Evolutionary conservation across 2,113 vertebrate genomes (phyloP).

Genomic region (Neogale vison): DNA sequence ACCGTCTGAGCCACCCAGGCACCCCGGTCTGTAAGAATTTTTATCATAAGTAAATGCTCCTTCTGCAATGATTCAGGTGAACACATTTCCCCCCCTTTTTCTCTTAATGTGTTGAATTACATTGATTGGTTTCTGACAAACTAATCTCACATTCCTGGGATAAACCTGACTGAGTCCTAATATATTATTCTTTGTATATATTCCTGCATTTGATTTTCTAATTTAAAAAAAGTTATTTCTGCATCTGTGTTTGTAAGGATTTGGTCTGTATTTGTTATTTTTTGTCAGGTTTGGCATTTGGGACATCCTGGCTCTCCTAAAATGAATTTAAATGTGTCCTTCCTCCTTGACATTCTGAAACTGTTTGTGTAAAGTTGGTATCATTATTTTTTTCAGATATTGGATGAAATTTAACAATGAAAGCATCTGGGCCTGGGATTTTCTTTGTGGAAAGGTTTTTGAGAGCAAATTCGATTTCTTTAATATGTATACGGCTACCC

Average conservation of each 20-base stretch:
- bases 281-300: not conserved
- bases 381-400: not conserved
- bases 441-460: not conserved
- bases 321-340: not conserved
- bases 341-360: not conserved
- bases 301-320: too few relatives aligned
- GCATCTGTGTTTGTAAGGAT: not conserved
- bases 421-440: not conserved
- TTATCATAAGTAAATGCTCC: not conserved
- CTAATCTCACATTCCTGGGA: not conserved
- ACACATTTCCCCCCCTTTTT: not conserved
- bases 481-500: not conserved
- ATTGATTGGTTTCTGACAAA: not conserved
- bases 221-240: not conserved
- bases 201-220: not conserved
- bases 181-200: too few relatives aligned
- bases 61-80: not conserved
- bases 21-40: not conserved
- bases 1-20: not conserved
- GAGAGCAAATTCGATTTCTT: not conserved
- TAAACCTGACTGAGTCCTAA: not conserved
- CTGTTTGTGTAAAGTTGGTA: not conserved
- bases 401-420: not conserved
- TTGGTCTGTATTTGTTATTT: not conserved
- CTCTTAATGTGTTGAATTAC: not conserved